These are phyloP conservation scores for Pseudeuparius sepicola DNA, from an alignment of 2,888 invertebrate genomes.

Conservation along the genomic window DNA sequence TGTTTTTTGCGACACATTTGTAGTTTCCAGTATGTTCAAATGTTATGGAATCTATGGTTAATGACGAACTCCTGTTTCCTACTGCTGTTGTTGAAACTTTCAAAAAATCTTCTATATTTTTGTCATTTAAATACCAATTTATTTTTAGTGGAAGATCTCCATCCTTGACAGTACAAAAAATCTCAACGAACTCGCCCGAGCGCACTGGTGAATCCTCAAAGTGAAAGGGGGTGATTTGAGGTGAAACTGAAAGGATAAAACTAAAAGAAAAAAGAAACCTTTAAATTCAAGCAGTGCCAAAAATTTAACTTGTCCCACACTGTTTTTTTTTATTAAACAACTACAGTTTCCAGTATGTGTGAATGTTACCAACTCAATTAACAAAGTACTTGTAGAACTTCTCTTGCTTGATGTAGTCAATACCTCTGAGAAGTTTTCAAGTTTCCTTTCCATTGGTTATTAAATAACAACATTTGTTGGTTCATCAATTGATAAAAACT, in stretches of 20 bases:
- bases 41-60: slow-evolving; percentile 48
- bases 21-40: slow-evolving; percentile 47
- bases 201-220: slow-evolving; percentile 53
- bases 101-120: slow-evolving; percentile 29
- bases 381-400: no score
- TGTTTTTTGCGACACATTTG: slow-evolving; percentile 45
- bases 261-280: slow-evolving; percentile 39
- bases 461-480: no score
- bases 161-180: slow-evolving; percentile 56
- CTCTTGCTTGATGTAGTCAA: no score
- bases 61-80: slow-evolving; percentile 48
- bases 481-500: no score
- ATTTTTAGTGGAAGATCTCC: slow-evolving; percentile 61
- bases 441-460: no score
- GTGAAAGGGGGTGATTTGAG: slow-evolving; percentile 34
- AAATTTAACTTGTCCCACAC: slow-evolving; percentile 53
- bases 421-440: no score
- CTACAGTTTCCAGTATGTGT: slow-evolving; percentile 62
- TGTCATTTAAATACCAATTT: slow-evolving; percentile 55
- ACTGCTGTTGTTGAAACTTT: slow-evolving; percentile 33
- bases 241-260: slow-evolving; percentile 25
- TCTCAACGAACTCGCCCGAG: slow-evolving; percentile 58
- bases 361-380: no score
- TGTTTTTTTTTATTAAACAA: slow-evolving; percentile 58
- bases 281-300: slow-evolving; percentile 55